phyloP scores from a whole-genome alignment of 2,888 invertebrate species.

The Homarus gammarus region DNA sequence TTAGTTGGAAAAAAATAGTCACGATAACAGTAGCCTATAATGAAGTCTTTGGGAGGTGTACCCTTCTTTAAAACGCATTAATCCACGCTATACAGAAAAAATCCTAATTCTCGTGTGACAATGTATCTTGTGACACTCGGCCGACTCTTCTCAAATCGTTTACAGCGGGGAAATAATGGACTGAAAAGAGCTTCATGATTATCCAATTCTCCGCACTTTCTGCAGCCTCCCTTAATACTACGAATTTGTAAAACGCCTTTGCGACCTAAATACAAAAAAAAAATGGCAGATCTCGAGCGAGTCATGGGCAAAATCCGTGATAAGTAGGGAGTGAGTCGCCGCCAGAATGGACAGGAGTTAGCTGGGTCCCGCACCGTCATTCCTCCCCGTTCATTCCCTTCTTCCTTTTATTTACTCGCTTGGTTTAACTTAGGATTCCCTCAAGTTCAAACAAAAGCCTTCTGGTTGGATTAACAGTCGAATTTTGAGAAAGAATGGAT shows the following conservation, averaged over 20 bases:
- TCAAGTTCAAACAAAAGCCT: background rate
- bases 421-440: slow-evolving; percentile 4
- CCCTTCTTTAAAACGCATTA: background rate
- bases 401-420: background rate
- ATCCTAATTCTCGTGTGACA: background rate
- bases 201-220: slow-evolving; percentile 13
- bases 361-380: background rate
- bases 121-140: background rate
- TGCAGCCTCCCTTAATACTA: slow-evolving; percentile 13
- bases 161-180: slow-evolving; percentile 14
- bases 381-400: background rate
- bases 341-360: background rate
- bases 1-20: background rate
- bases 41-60: background rate
- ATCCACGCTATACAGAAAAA: background rate
- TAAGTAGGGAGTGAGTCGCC: slow-evolving; percentile 30
- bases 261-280: background rate
- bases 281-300: slow-evolving; percentile 1
- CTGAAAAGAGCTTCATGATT: slow-evolving; percentile 19
- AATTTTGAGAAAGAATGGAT: slow-evolving; percentile 3
- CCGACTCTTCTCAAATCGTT: background rate
- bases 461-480: background rate
- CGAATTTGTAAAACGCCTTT: background rate
- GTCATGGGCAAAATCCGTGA: slow-evolving; percentile 47
- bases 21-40: background rate